Evolutionary conservation across 2,797 vertebrate species (phyloP), one percentile per base, ranked within the genome.

Genomic region (Gallinago nigripennis): DNA sequence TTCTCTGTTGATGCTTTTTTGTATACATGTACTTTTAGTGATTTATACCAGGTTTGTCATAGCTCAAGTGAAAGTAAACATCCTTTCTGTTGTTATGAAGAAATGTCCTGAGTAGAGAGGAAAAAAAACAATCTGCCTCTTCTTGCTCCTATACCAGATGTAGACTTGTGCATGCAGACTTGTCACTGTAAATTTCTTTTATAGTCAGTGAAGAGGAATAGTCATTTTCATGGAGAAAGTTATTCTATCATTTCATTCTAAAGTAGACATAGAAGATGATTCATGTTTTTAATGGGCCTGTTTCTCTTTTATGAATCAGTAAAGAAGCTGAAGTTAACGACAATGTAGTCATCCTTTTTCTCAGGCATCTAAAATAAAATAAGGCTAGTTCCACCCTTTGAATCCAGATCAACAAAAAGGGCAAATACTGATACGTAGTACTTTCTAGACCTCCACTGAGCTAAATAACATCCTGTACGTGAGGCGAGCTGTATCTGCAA

Each of bases 291-390:
- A 86, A 93, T 95, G 39, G 69, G 24, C 25, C 69, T 68, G 17
- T 91, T 94, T 91, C 82, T 87, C 65, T 87, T 92, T 89, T 82
- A 53, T 57, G 50, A 91, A 68, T 94, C 87, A 85, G 23, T 95
- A 85, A 88, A 88, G 81, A 82, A 68, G 65, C 37, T 0, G 0
- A 86, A 71, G 33, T 90, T 90, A 83, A 83, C 45, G 71, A 46
- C 48, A 51, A 9, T 39, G 37, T 86, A 86, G 72, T 78, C 79
- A 78, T 75, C 12, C 10, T 70, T 0, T 78, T 25, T 80, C 71
- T 64, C 27, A 68, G 57, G 31, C 56, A 82, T 80, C 84, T 92
- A n/a, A 87, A 89, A 85, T 68, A 60, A 87, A 82, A 28, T 16
- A n/a, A 81, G 37, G 24, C 23, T 66, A 37, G 16, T 91, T 87